Base-by-base conservation (phyloP, 2,113 vertebrate genomes). In the Lepisosteus osseus region DNA sequence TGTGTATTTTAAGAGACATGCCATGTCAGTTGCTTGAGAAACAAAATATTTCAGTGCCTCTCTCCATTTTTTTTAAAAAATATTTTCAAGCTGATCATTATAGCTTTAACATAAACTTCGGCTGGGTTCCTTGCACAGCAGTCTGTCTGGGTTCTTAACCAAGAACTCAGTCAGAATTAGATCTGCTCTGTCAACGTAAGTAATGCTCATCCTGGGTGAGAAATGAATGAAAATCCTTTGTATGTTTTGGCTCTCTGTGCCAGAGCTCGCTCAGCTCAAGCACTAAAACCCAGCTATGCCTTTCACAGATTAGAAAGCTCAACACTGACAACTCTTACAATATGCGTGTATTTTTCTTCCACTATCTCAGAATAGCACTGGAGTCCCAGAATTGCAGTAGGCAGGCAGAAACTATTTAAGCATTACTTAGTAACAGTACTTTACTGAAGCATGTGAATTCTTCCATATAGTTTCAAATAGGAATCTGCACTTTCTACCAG, bases 211-310 rank as follows among this genome's bases (percentile, higher is more conserved):
- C 57, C 14, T 4, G 57, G 57, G 57, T 59, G 14, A 59, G 57
- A 59, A 59, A 59, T 59, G 57, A 59, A 59, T 59, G n/a, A 13
- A 59, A 59, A 59, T 59, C 57, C 57, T 59, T 59, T 59, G 57
- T 59, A 59, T 59, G 57, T 59, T 59, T 59, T 59, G 57, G 57
- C 57, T 59, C 11, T 59, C 13, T 59, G 14, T n/a, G 57, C 11
- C 57, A 59, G 57, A 59, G 14, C 57, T 59, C 57, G 14, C 57
- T 59, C 57, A 59, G 57, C 57, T 59, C 4, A 11, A 59, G 57
- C 57, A 59, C 12, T 13, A 5, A 59, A 59, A 59, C 12, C 57
- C 57, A n/a, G n/a, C 57, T 13, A 59, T 59, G n/a, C 57, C 57
- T 59, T 59, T 15, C 57, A 5, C 57, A 59, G 57, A 59, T 59